Evolutionary conservation across 2,888 invertebrate genomes (phyloP).

Genomic region (Ophioninae sp.): DNA sequence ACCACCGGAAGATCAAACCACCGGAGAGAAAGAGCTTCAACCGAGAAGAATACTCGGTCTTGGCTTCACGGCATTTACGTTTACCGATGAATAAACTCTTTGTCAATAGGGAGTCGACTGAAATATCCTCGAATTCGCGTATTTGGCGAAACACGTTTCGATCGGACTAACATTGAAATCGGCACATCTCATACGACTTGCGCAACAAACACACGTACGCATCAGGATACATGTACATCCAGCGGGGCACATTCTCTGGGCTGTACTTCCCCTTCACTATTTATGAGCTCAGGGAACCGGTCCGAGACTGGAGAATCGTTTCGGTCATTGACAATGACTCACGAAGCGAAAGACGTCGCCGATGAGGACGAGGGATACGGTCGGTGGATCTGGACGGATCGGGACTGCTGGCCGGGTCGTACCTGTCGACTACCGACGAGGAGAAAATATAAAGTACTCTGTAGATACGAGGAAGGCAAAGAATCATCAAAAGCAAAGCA

Average conservation of each 20-base stretch:
- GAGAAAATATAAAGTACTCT: slow-evolving; percentile 6
- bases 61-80: background rate
- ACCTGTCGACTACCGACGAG: slow-evolving; percentile 3
- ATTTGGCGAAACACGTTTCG: slow-evolving; percentile 51
- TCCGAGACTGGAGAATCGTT: slow-evolving; percentile 67
- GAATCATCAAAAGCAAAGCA: slow-evolving; percentile 49
- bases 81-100: background rate
- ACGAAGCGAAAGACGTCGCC: slow-evolving; percentile 68
- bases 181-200: slow-evolving; percentile 32
- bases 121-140: slow-evolving; percentile 33
- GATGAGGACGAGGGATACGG: slow-evolving; percentile 65
- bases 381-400: slow-evolving; percentile 32
- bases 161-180: slow-evolving; percentile 50
- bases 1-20: background rate
- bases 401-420: slow-evolving; percentile 48
- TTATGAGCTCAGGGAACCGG: slow-evolving; percentile 72
- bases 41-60: background rate
- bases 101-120: background rate
- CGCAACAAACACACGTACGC: slow-evolving; percentile 19
- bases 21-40: background rate
- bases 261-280: slow-evolving; percentile 52
- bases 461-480: slow-evolving; percentile 43
- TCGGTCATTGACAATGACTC: slow-evolving; percentile 75
- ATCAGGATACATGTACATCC: background rate
- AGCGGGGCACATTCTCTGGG: background rate